phyloP scores from a whole-genome alignment of 2,797 vertebrate genomes.

The Adelosebastes latens region DNA sequence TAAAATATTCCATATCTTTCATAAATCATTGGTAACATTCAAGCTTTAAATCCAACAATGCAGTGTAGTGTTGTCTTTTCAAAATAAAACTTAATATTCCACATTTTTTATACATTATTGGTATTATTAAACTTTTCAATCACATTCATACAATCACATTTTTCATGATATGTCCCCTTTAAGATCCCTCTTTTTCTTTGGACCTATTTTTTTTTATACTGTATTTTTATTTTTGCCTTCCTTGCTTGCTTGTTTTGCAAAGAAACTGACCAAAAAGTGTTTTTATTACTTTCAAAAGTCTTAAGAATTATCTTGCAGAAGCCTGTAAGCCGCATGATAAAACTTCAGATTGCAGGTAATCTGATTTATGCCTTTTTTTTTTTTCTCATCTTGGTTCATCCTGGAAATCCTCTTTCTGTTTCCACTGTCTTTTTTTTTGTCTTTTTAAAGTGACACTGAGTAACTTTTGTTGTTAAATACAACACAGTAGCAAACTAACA shows the following conservation, averaged over 20 bases:
- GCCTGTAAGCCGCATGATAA: constrained; percentile 18
- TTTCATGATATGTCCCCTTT: not conserved
- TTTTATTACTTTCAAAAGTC: not conserved
- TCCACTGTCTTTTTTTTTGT: not conserved
- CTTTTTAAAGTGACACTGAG: not conserved
- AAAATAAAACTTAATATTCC: too few relatives aligned
- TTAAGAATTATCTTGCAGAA: constrained; percentile 21
- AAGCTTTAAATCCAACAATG: too few relatives aligned
- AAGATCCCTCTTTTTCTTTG: not conserved
- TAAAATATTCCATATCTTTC: too few relatives aligned
- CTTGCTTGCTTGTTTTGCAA: not conserved
- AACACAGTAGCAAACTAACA: not conserved
- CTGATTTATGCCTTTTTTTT: not conserved
- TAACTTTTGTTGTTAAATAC: not conserved
- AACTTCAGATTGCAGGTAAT: constrained; percentile 19
- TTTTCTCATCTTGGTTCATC: not conserved
- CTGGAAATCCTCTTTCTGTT: not conserved
- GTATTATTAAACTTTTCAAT: too few relatives aligned
- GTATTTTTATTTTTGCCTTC: not conserved
- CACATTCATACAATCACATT: too few relatives aligned
- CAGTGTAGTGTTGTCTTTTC: too few relatives aligned
- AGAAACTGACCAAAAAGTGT: constrained; percentile 1
- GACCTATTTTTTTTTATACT: not conserved
- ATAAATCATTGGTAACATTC: too few relatives aligned
- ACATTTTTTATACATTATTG: too few relatives aligned